These are phyloP conservation scores for Littorina saxatilis DNA, from an alignment of 1,140 invertebrate species.

Conservation along the genomic window DNA sequence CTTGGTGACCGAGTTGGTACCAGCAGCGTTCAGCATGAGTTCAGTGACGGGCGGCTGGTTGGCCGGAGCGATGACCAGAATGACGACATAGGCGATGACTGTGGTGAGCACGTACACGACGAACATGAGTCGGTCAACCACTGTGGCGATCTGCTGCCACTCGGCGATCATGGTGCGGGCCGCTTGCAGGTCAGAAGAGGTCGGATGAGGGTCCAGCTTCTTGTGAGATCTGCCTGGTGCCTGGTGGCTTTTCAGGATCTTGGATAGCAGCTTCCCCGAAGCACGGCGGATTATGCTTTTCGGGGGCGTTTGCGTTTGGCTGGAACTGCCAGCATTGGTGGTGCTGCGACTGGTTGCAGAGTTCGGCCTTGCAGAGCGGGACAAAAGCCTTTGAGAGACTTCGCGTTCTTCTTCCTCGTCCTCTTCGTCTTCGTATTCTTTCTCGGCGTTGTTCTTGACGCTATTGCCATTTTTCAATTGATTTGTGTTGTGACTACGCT, in stretches of 20 bases:
- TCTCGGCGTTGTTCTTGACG: background rate
- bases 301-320: too few species aligned
- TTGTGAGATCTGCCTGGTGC: background rate
- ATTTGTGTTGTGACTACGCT: background rate
- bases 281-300: background rate
- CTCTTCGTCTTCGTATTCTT: constrained; percentile 21
- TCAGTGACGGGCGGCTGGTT: constrained; percentile 32
- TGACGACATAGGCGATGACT: constrained; percentile 68
- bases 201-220: constrained; percentile 35
- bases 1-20: background rate
- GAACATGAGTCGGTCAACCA: constrained; percentile 71
- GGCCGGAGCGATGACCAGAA: constrained; percentile 66
- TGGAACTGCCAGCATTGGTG: too few species aligned
- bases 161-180: constrained; percentile 67
- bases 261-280: background rate
- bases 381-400: background rate
- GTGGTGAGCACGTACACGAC: constrained; percentile 71
- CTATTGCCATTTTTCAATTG: background rate
- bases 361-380: background rate
- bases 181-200: constrained; percentile 1
- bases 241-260: background rate
- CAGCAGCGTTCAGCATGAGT: background rate
- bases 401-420: constrained; percentile 3
- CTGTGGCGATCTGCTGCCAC: constrained; percentile 72
- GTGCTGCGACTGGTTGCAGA: too few species aligned